A percentile compares a stretch with the other conserved stretches of the same genome.
These are phyloP conservation scores for Aelia acuminata DNA, from an alignment of 2,888 invertebrate species.

Conservation along the genomic window DNA sequence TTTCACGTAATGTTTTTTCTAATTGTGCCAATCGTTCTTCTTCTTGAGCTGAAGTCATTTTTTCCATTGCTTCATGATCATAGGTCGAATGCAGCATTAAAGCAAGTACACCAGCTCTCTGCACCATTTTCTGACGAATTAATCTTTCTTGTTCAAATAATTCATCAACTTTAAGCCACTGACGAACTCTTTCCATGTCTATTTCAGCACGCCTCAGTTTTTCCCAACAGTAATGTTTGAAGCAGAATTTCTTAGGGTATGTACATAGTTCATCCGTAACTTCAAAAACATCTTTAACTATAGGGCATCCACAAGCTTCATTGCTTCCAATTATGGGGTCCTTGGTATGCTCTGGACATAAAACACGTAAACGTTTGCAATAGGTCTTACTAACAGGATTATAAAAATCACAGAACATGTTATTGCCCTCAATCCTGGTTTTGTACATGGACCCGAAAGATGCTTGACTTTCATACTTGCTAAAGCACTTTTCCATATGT, in stretches of 20 bases:
- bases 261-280: conserved; percentile 89
- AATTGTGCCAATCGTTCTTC: conserved; percentile 63
- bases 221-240: conserved; percentile 96
- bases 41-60: conserved; percentile 70
- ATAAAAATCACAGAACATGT: conserved; percentile 98
- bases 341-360: conserved; percentile 98
- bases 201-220: conserved; percentile 94
- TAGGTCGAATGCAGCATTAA: conserved; percentile 97
- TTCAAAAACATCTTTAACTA: conserved; percentile 87
- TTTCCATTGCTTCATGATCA: conserved; percentile 91
- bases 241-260: conserved; percentile 90
- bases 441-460: conserved; percentile 96
- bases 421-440: conserved; percentile 93
- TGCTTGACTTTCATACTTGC: conserved; percentile 97
- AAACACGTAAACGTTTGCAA: conserved; percentile 93
- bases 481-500: conserved; percentile 98
- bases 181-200: conserved; percentile 85
- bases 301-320: conserved; percentile 90
- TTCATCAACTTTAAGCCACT: conserved; percentile 94
- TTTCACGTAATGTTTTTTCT: conserved; percentile 61
- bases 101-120: conserved; percentile 91
- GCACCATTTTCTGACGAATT: conserved; percentile 79
- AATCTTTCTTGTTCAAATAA: conserved; percentile 93
- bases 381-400: conserved; percentile 91
- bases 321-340: conserved; percentile 89